phyloP scores from a whole-genome alignment of 2,113 vertebrate species.

The Percopsis transmontana region DNA sequence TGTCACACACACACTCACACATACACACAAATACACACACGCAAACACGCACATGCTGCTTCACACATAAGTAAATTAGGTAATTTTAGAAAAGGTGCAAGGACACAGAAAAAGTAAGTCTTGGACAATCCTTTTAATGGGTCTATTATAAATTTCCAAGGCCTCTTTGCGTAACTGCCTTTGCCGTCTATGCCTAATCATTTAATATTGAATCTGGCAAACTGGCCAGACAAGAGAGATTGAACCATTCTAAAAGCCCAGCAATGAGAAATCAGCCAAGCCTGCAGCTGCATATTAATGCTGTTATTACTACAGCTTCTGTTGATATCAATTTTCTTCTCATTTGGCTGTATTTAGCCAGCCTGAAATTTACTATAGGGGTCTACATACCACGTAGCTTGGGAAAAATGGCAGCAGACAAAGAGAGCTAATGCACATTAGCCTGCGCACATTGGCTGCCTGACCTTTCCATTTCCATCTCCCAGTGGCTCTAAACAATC shows the following conservation, averaged over 20 bases:
- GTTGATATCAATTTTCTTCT: slow-evolving; percentile 65
- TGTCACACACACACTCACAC: not conserved
- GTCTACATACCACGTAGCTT: slow-evolving; percentile 9
- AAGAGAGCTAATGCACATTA: slow-evolving; percentile 43
- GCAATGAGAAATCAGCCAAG: slow-evolving; percentile 53
- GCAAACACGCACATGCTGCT: not conserved
- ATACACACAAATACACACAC: slow-evolving; percentile 6
- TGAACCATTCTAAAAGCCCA: slow-evolving; percentile 62
- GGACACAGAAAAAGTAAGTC: slow-evolving; percentile 28
- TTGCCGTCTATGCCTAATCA: slow-evolving; percentile 57
- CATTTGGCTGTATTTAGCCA: slow-evolving; percentile 49
- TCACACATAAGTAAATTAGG: slow-evolving; percentile 17
- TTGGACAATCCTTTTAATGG: slow-evolving; percentile 40
- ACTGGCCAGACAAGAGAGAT: slow-evolving; percentile 56
- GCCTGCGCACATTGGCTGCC: slow-evolving; percentile 33
- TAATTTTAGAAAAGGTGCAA: slow-evolving; percentile 38
- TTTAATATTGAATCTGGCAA: slow-evolving; percentile 71
- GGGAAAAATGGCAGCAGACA: slow-evolving; percentile 51
- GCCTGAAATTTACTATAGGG: slow-evolving; percentile 28
- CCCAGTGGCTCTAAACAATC: slow-evolving; percentile 23
- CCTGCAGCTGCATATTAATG: slow-evolving; percentile 69
- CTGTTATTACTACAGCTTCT: slow-evolving; percentile 49
- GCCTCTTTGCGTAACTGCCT: slow-evolving; percentile 53
- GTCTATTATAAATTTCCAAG: slow-evolving; percentile 56
- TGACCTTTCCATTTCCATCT: slow-evolving; percentile 49